Evolutionary conservation across 2,888 invertebrate genomes (phyloP).

Genomic region (Epistrophe grossulariae): DNA sequence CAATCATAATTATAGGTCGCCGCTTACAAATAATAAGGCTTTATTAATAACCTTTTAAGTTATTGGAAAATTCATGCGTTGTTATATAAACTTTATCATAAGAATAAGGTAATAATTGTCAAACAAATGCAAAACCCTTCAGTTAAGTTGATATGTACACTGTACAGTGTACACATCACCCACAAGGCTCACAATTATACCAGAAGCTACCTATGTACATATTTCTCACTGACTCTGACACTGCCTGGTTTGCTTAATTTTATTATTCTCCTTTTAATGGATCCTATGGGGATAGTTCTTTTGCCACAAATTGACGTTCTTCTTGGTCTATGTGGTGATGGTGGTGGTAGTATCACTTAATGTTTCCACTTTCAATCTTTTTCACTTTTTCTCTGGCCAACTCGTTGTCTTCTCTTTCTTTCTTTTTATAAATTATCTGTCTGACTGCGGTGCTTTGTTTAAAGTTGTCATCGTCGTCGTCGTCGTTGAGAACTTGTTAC

Average conservation of each 20-base stretch:
- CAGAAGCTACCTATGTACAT: neutral
- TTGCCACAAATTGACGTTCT: constrained; percentile 68
- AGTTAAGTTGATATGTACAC: constrained; percentile 11
- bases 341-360: constrained; percentile 51
- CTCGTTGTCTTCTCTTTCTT: neutral
- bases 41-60: neutral
- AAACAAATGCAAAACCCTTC: constrained; percentile 5
- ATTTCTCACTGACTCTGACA: neutral
- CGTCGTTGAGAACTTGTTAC: constrained; percentile 9
- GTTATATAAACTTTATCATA: neutral
- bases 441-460: constrained; percentile 61
- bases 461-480: constrained; percentile 11
- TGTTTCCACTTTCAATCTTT: constrained; percentile 62
- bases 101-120: constrained; percentile 38
- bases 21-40: neutral
- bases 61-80: neutral
- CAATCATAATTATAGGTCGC: too few relatives aligned
- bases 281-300: constrained; percentile 61
- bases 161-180: too few relatives aligned
- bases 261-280: constrained; percentile 65
- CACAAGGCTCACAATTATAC: constrained; percentile 17
- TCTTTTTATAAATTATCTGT: constrained; percentile 44
- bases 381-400: constrained; percentile 46
- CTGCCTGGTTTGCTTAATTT: constrained; percentile 50
- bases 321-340: constrained; percentile 51